A percentile compares a stretch with the other conserved stretches of the same genome.
Conservation (phyloP, 2,888 invertebrate species). For the Timandra comae region DNA sequence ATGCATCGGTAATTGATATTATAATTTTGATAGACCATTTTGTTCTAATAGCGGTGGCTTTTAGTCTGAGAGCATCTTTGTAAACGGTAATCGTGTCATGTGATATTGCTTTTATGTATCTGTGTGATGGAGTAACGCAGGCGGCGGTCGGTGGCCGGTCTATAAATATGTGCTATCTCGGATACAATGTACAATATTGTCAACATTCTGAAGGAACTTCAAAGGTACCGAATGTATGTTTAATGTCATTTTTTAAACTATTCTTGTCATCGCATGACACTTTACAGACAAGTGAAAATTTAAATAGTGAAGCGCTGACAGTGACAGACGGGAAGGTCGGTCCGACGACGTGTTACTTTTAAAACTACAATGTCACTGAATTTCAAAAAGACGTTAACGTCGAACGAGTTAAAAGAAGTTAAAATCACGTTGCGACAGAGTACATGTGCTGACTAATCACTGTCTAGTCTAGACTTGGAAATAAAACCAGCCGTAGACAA, state of each 20-base stretch:
- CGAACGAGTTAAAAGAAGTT: constrained; percentile 33
- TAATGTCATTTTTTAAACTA: constrained; percentile 2
- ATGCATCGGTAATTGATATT: constrained; percentile 76
- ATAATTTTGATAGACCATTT: constrained; percentile 70
- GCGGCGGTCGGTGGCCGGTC: too few species aligned
- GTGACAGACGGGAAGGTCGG: constrained; percentile 17
- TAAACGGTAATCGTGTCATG: constrained; percentile 37
- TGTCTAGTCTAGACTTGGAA: constrained; percentile 42
- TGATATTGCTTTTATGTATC: constrained; percentile 37
- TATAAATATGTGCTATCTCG: too few species aligned
- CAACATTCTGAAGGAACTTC: too few species aligned
- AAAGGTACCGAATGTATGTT: too few species aligned
- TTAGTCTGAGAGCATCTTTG: constrained; percentile 45
- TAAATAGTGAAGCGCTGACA: constrained; percentile 11
- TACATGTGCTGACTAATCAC: constrained; percentile 54
- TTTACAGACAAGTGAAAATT: constrained; percentile 12
- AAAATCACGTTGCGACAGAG: constrained; percentile 28
- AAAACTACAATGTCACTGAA: constrained; percentile 27
- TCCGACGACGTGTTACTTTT: constrained; percentile 18
- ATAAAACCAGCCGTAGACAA: constrained; percentile 33
- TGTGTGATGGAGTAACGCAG: constrained; percentile 29
- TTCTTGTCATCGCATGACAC: constrained; percentile 10
- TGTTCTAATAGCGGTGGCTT: constrained; percentile 52
- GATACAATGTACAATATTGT: too few species aligned
- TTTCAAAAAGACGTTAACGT: constrained; percentile 27